Evolutionary conservation across 1,140 invertebrate genomes (phyloP).

Genomic region (Neelides sp.): DNA sequence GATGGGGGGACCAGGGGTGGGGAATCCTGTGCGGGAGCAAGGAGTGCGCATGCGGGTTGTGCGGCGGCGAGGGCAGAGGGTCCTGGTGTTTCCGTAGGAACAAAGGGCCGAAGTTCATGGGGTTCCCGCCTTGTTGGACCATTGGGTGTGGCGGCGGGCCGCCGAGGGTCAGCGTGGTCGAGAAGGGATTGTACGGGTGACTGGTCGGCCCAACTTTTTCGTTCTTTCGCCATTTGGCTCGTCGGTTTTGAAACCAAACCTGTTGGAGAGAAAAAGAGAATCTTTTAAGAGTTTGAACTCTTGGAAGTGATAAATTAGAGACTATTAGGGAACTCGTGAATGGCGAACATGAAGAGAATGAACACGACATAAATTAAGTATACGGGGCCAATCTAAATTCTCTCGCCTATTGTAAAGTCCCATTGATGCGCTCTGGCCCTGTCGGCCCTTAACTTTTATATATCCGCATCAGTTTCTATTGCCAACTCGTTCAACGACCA

Average conservation of each 20-base stretch:
- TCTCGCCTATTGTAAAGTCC: too few relatives aligned
- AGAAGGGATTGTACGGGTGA: conserved; percentile 77
- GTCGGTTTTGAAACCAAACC: conserved; percentile 43
- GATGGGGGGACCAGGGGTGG: conserved; percentile 39
- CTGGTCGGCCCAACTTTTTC: conserved; percentile 56
- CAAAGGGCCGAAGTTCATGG: conserved; percentile 30
- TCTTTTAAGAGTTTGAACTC: neutral
- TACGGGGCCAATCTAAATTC: too few relatives aligned
- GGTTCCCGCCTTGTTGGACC: too few relatives aligned
- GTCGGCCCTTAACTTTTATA: too few relatives aligned
- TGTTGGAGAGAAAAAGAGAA: conserved; percentile 25
- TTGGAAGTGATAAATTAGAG: too few relatives aligned
- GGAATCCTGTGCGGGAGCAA: conserved; percentile 43
- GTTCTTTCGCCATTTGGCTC: conserved; percentile 39
- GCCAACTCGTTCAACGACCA: too few relatives aligned
- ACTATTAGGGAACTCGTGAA: too few relatives aligned
- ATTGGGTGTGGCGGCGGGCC: conserved; percentile 45
- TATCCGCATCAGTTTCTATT: too few relatives aligned
- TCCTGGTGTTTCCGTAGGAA: conserved; percentile 24
- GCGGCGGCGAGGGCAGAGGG: conserved; percentile 56
- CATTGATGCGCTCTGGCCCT: too few relatives aligned
- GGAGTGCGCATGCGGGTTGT: conserved; percentile 12
- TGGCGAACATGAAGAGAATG: too few relatives aligned
- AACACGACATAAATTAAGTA: too few relatives aligned
- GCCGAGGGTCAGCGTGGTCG: conserved; percentile 38